phyloP scores from a whole-genome alignment of 2,888 invertebrate genomes.

The Plutella xylostella region DNA sequence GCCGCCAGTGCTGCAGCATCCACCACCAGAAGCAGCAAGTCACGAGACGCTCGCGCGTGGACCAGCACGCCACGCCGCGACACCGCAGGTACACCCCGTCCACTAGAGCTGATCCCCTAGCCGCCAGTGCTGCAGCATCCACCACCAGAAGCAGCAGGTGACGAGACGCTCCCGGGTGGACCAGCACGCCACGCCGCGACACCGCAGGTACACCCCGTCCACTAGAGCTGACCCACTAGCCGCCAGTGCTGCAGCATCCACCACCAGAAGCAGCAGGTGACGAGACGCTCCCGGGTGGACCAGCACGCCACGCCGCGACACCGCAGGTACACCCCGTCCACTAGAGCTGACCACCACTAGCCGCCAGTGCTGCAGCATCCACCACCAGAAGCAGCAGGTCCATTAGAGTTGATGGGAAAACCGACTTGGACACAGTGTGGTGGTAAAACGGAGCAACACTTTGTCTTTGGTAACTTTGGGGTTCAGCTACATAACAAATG shows the following conservation, averaged over 20 bases:
- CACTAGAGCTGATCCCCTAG: not conserved
- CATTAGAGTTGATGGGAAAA: no score
- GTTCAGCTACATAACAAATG: no score
- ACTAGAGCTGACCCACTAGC: not conserved
- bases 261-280: conserved; percentile 82
- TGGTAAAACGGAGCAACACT: no score
- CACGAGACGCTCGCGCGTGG: conserved; percentile 68
- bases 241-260: conserved; percentile 82
- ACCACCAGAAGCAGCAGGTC: no score
- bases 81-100: conserved; percentile 43
- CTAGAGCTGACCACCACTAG: not conserved
- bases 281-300: conserved; percentile 68
- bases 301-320: conserved; percentile 57
- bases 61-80: conserved; percentile 55
- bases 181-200: conserved; percentile 54
- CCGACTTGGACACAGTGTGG: no score
- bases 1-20: conserved; percentile 81
- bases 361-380: no score
- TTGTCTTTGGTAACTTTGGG: no score
- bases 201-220: conserved; percentile 40
- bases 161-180: conserved; percentile 69
- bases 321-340: conserved; percentile 36
- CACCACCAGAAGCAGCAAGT: conserved; percentile 83
- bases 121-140: conserved; percentile 82
- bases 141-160: conserved; percentile 82